Conservation (phyloP, 2,113 vertebrate genomes). For the Halichoerus grypus region DNA sequence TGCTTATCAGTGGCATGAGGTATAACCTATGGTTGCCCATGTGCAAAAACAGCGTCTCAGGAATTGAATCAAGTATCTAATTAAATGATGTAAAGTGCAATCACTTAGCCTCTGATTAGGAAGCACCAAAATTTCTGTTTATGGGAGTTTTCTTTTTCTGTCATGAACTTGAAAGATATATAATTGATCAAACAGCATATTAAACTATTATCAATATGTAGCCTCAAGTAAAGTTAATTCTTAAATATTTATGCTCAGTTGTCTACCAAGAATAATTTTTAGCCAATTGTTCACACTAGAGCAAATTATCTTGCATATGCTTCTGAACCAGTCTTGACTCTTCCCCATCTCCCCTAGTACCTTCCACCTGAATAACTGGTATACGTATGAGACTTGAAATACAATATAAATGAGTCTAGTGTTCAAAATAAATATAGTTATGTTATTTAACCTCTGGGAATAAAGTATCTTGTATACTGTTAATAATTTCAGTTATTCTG, state of each 20-base stretch:
- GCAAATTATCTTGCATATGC: neutral
- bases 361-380: neutral
- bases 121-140: neutral
- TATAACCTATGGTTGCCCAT: neutral
- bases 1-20: neutral
- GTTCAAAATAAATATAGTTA: conserved; percentile 21
- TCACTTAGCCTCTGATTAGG: neutral
- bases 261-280: conserved; percentile 33
- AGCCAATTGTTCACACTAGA: neutral
- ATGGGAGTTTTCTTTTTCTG: neutral
- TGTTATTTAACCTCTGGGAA: neutral
- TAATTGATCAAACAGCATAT: conserved; percentile 27
- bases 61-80: neutral
- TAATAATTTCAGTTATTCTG: neutral
- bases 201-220: conserved; percentile 48
- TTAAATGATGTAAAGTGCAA: neutral
- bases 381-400: neutral
- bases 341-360: fast-evolving
- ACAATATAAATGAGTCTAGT: neutral
- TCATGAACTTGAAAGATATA: neutral
- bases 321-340: neutral
- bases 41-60: neutral
- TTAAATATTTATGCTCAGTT: conserved; percentile 34
- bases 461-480: neutral
- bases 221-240: conserved; percentile 28